Base-by-base conservation (phyloP, 1,140 invertebrate genomes). In the Latrodectus geometricus region DNA sequence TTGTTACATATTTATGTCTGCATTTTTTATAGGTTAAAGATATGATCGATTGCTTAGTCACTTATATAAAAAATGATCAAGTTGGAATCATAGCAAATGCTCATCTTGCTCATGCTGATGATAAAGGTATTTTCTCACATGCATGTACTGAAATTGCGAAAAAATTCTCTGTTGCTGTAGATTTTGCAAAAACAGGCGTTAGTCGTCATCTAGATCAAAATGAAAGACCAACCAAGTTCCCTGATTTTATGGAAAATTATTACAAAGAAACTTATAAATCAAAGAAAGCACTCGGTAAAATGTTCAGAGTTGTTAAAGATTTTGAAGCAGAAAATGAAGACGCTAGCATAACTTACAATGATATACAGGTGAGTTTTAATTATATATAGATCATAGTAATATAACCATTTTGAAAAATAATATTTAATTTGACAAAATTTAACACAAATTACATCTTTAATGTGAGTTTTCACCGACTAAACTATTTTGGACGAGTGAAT, bases 161-260 rank as follows among this genome's bases (percentile, higher is more conserved):
- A 11, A 91, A 90, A 74, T 88, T 90, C 49, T 86, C 73, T 7
- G 75, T 88, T 68, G 89, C 89, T n/a, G 87, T 90, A 0, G 90
- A 90, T 76, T 91, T 88, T 79, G 89, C 88, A 8, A 90, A 90
- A 75, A 89, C 88, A 17, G 90, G 90, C 2, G 56, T 70, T 12
- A 86, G 68, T 20, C 21, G 17, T 23, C 9, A 76, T 49, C 70
- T 86, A 50, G 81, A 85, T 12, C 84, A 76, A 0, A 52, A 54
- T 17, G 89, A 90, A 69, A 86, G 72, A 83, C 82, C 80, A 20
- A 35, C 83, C 35, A 20, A 48, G 14, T 83, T 80, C n/a, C 90
- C 90, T 49, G 90, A 90, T 79, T 90, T 89, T 72, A 90, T 90
- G 89, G 89, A 90, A 54, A 88, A 88, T n/a, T 61, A 68, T 11